phyloP scores from a whole-genome alignment of 2,797 vertebrate genomes.

The Cottoperca gobio region DNA sequence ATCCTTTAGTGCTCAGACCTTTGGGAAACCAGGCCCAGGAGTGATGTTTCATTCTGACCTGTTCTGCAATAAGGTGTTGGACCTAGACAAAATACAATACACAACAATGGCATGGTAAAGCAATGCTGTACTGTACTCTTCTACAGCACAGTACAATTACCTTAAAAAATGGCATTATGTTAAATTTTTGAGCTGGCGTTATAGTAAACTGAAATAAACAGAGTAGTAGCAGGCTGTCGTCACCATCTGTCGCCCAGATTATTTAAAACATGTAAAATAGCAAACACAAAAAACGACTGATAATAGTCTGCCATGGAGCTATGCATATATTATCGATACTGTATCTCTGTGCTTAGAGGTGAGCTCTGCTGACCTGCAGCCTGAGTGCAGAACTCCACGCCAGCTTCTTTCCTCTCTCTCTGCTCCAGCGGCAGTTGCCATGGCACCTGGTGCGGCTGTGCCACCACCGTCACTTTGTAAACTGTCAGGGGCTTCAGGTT shows the following conservation, averaged over 20 bases:
- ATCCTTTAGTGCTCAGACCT: conserved; percentile 45
- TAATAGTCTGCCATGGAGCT: background rate
- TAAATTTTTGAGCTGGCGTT: conserved; percentile 14
- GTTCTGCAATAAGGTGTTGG: conserved; percentile 84
- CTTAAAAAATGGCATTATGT: conserved; percentile 2
- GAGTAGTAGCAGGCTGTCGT: conserved; percentile 4
- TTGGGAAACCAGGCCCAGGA: conserved; percentile 54
- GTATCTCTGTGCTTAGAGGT: conserved; percentile 12
- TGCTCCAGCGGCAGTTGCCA: conserved; percentile 99
- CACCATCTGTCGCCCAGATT: conserved; percentile 10
- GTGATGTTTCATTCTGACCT: conserved; percentile 80
- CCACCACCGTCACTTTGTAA: conserved; percentile 94
- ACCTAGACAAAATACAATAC: conserved; percentile 82
- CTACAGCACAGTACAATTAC: conserved; percentile 38
- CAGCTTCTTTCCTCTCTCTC: conserved; percentile 93
- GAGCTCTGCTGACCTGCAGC: conserved; percentile 89
- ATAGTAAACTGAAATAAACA: conserved; percentile 26
- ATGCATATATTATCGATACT: conserved; percentile 28
- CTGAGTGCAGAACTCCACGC: conserved; percentile 95
- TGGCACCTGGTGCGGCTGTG: conserved; percentile 96
- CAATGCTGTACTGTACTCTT: conserved; percentile 36
- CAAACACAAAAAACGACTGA: background rate
- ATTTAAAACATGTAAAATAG: conserved; percentile 22
- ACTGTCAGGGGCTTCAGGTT: conserved; percentile 92
- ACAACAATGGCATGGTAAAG: conserved; percentile 75